Evolutionary conservation across 2,888 invertebrate genomes (phyloP).

Genomic region (Beris chalybata): DNA sequence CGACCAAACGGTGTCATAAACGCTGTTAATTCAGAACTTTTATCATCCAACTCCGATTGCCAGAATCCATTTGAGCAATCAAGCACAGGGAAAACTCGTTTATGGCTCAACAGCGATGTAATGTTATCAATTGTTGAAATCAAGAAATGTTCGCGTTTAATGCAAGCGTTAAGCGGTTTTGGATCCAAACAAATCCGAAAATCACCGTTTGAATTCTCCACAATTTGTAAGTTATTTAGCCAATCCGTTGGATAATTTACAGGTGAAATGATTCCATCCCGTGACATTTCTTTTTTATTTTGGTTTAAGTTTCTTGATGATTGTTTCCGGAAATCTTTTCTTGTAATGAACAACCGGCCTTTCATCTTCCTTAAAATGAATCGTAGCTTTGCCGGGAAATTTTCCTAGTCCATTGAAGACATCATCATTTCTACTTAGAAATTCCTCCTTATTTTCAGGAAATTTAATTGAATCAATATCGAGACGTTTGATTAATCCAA

Average conservation of each 20-base stretch:
- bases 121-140: constrained; percentile 44
- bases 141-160: too few relatives aligned
- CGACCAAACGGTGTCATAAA: constrained; percentile 37
- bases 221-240: constrained; percentile 42
- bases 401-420: too few relatives aligned
- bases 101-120: constrained; percentile 32
- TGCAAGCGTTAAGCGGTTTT: too few relatives aligned
- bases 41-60: constrained; percentile 37
- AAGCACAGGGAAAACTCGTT: constrained; percentile 35
- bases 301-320: too few relatives aligned
- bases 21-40: constrained; percentile 35
- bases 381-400: too few relatives aligned
- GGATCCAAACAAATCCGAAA: too few relatives aligned
- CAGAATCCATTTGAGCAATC: constrained; percentile 42
- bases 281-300: constrained; percentile 36
- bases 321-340: constrained; percentile 39
- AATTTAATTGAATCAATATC: too few relatives aligned
- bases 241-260: constrained; percentile 41
- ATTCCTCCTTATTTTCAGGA: too few relatives aligned
- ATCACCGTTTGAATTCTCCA: too few relatives aligned
- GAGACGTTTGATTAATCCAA: too few relatives aligned
- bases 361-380: constrained; percentile 38
- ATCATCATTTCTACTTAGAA: too few relatives aligned
- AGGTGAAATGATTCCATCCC: constrained; percentile 39
- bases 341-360: constrained; percentile 40